Evolutionary conservation across 2,888 invertebrate genomes (phyloP).

Genomic region (Salticus scenicus): DNA sequence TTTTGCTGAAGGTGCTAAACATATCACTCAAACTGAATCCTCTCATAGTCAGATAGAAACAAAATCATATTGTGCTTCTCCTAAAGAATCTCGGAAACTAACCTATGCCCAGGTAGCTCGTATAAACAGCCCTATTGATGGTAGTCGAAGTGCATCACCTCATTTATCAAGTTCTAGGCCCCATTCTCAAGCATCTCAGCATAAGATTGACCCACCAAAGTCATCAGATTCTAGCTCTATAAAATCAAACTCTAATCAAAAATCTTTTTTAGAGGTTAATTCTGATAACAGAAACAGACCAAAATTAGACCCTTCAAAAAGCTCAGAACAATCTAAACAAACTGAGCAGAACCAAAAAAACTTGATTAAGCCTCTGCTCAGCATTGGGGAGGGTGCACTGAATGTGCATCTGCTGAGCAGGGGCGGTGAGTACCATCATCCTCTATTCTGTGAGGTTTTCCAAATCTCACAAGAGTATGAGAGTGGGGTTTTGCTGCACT

Average conservation of each 20-base stretch:
- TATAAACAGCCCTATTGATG: constrained; percentile 57
- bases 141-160: constrained; percentile 39
- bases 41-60: constrained; percentile 65
- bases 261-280: constrained; percentile 69
- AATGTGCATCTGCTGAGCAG: constrained; percentile 63
- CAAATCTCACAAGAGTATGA: constrained; percentile 44
- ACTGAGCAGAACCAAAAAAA: constrained; percentile 68
- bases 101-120: constrained; percentile 70
- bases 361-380: constrained; percentile 71
- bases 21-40: constrained; percentile 61
- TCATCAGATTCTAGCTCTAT: constrained; percentile 11
- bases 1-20: constrained; percentile 42
- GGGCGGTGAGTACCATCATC: constrained; percentile 65
- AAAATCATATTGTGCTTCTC: constrained; percentile 46
- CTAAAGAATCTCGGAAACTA: constrained; percentile 55
- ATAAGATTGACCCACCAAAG: constrained; percentile 31
- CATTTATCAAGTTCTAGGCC: constrained; percentile 1
- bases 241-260: constrained; percentile 49
- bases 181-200: constrained; percentile 19
- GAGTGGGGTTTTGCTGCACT: neutral
- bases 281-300: constrained; percentile 65
- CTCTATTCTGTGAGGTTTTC: constrained; percentile 57
- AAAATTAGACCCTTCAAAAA: constrained; percentile 35
- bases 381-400: constrained; percentile 63
- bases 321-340: constrained; percentile 35